Evolutionary conservation across 2,888 invertebrate species (phyloP), one percentile per base, ranked within the genome.

Genomic region (Hemaris fuciformis): DNA sequence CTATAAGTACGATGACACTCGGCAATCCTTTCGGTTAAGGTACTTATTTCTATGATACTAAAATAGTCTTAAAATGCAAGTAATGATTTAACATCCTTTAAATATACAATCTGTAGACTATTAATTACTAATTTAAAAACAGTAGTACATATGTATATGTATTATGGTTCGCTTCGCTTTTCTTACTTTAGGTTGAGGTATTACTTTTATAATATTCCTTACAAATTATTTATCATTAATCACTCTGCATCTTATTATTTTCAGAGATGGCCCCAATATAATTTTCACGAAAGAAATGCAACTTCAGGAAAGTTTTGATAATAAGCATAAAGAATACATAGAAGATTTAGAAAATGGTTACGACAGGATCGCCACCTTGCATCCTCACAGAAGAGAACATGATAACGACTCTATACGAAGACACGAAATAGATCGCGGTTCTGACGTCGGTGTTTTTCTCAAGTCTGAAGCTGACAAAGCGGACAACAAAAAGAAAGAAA

Each of bases 371-470:
- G 92, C 92, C 42, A 93, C 92, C 15, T 79, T 93, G 63, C 89
- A 93, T 72, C 87, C 91, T 67, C 85, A 88, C 67, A 80, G 77
- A 70, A 87, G 86, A 74, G 94, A 95, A 62, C 91, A 93, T 20
- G 96, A 96, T 69, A 93, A 95, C 59, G 96, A 96, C 75, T 96
- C 96, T 0, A 93, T 97, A 73, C 90, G 95, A 66, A 93, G 96
- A 62, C 96, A 97, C 76, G 97, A 97, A 88, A 94, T 95, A 63
- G 96, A 97, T 70, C 92, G 96, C 45, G 96, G 95, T 5, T 96
- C 96, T 18, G 96, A 96, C 68, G 85, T 81, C 69, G 89, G 84
- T 65, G 90, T 94, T 64, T 93, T 93, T 68, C 77, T 84, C 73
- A 89, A 93, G 81, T 80, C 86, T 77, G 88, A 92, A 69, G 74